Evolutionary conservation across 2,888 invertebrate genomes (phyloP).

Genomic region (Saturnia japonica): DNA sequence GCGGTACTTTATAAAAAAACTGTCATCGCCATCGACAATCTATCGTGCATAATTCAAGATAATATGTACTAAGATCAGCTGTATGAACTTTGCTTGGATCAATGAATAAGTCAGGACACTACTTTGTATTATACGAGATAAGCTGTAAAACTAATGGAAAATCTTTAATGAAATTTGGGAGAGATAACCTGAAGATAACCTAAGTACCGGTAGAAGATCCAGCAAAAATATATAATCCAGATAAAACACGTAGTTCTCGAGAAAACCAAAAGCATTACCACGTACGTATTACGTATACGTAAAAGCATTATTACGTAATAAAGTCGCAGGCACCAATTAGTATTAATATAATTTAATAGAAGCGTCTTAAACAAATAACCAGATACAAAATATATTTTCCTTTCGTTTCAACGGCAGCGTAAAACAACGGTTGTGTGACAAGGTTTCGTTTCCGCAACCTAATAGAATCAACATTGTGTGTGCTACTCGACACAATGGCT

Average conservation of each 20-base stretch:
- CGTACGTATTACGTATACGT: no score
- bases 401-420: constrained; percentile 41
- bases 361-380: constrained; percentile 9
- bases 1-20: no score
- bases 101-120: neutral
- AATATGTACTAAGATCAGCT: neutral
- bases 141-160: neutral
- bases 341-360: neutral
- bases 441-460: constrained; percentile 66
- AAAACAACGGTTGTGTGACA: constrained; percentile 57
- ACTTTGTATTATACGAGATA: neutral
- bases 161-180: neutral
- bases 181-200: neutral
- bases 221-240: neutral
- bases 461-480: constrained; percentile 69
- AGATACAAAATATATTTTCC: constrained; percentile 38
- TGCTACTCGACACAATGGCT: constrained; percentile 65
- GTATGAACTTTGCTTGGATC: neutral
- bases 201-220: neutral
- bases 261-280: neutral
- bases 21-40: neutral
- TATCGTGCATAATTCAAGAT: neutral
- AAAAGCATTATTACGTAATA: neutral
- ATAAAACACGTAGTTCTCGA: neutral
- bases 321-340: neutral